These are phyloP conservation scores for Bruchidius siliquastri DNA, from an alignment of 2,888 invertebrate species.

Conservation along the genomic window DNA sequence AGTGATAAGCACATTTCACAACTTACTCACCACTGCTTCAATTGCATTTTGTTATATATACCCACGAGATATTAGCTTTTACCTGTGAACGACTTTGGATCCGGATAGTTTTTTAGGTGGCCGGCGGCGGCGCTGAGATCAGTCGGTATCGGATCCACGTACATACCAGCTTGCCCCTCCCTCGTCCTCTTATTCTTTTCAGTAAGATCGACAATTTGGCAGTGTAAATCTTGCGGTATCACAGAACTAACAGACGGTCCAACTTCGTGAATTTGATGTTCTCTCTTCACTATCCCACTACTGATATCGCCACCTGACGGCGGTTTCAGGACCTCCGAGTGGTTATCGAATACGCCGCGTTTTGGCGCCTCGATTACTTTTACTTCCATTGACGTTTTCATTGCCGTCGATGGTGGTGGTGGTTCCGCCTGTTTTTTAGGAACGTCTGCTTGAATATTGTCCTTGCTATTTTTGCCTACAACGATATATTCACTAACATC, in stretches of 20 bases:
- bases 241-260: slow-evolving; percentile 17
- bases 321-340: neutral
- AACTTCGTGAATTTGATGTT: slow-evolving; percentile 10
- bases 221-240: slow-evolving; percentile 29
- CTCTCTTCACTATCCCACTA: slow-evolving; percentile 17
- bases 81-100: neutral
- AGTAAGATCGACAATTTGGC: slow-evolving; percentile 40
- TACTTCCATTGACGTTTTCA: neutral
- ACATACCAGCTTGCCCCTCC: neutral
- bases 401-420: neutral
- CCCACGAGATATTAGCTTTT: too few species aligned
- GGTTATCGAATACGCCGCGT: neutral
- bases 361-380: neutral
- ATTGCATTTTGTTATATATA: too few species aligned
- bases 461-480: neutral
- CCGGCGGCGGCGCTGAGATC: neutral
- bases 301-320: slow-evolving; percentile 7
- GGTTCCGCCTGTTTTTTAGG: neutral
- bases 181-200: slow-evolving; percentile 19
- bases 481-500: neutral
- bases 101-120: neutral
- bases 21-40: too few species aligned
- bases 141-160: neutral
- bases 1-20: too few species aligned
- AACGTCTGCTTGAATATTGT: neutral